Base-by-base conservation (phyloP, 2,797 vertebrate genomes). In the Gallinago solitaria region DNA sequence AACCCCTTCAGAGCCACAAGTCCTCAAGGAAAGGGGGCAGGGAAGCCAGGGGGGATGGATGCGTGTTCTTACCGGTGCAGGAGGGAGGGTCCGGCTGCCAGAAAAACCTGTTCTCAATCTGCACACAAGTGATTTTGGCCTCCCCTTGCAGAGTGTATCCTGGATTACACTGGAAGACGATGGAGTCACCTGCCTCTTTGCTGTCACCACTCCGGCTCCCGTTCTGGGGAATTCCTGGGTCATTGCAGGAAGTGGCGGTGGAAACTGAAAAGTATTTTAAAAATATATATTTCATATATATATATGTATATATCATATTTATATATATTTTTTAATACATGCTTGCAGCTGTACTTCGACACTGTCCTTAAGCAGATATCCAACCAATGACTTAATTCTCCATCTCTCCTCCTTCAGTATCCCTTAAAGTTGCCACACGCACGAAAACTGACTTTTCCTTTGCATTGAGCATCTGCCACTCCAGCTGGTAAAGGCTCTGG, bases 1-100 rank as follows among this genome's bases (percentile, higher is more conserved):
- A 4, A 0, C 27, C 28, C 60, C 71, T 53, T 39, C 6, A 8
- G 33, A 7, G 4, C 27, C 5, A 37, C 5, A 19, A 28, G 24
- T 6, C 37, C 30, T 11, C 43, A 37, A 17, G 3, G 54, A 6
- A 28, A n/a, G 7, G 3, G 75, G 61, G 28, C 35, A 33, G 53
- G 67, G 83, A 45, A 39, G 43, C 5, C 54, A 7, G 1, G 75
- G 35, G 28, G 28, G 59, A 37, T 0, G 41, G 54, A 96, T 81
- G 96, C 0, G 8, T 13, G 53, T 2, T 57, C 53, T 0, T 98
- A 99, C 99, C 99, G 63, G 98, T 98, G 97, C 99, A 99, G 18
- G 98, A 99, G 1, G 99, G 99, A 0, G 99, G 99, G 96, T 99
- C 99, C 3, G 99, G 99, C 89, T 99, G 98, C 99, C 99, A 99